phyloP scores from a whole-genome alignment of 2,113 vertebrate genomes.

The Sorex araneus region DNA sequence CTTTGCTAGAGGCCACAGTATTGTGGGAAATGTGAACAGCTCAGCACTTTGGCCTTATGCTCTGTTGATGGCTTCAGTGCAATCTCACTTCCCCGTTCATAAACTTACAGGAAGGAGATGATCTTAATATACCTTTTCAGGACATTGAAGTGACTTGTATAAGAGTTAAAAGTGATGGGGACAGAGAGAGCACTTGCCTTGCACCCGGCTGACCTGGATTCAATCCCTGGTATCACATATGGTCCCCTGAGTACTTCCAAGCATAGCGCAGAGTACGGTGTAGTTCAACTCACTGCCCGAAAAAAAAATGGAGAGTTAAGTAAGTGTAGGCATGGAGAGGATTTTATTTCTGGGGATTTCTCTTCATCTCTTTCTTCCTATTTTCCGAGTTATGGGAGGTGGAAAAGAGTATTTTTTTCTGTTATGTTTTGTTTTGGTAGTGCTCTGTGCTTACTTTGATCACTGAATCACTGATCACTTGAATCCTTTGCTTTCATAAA shows the following conservation, averaged over 20 bases:
- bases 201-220: no score
- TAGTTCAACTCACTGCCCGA: no score
- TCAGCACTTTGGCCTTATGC: neutral
- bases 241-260: no score
- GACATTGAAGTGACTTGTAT: no score
- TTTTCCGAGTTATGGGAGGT: neutral
- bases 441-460: no score
- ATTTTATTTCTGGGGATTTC: neutral
- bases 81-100: neutral
- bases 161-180: no score
- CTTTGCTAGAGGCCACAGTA: neutral
- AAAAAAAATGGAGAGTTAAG: no score
- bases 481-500: neutral
- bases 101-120: neutral
- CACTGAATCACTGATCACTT: neutral
- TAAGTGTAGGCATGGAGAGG: no score
- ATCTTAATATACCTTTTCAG: neutral
- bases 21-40: neutral
- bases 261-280: no score
- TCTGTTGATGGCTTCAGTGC: neutral
- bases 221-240: no score
- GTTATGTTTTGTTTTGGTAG: no score
- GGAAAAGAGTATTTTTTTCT: neutral
- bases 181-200: no score
- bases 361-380: neutral